Conservation (phyloP, 2,113 vertebrate species). For the Leptocoma aspasia region DNA sequence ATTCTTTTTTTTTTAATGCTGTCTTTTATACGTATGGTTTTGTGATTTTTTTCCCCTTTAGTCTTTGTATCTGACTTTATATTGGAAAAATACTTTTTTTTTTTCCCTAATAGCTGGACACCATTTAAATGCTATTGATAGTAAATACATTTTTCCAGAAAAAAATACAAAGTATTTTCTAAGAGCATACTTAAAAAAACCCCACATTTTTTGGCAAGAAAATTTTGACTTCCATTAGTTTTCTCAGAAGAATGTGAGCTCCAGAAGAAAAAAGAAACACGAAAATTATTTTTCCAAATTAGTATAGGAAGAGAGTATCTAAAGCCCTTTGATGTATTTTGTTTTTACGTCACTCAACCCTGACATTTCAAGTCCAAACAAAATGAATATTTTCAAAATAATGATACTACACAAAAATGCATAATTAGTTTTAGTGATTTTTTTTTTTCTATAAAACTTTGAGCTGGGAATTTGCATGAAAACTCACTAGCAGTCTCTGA, state of each 20-base stretch:
- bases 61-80: neutral
- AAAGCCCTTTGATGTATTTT: neutral
- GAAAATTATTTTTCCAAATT: neutral
- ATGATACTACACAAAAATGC: neutral
- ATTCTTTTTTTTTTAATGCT: neutral
- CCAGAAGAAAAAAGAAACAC: neutral
- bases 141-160: neutral
- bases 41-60: neutral
- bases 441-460: neutral
- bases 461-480: neutral
- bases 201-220: neutral
- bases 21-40: neutral
- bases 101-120: neutral
- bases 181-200: neutral
- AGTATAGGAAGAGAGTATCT: neutral
- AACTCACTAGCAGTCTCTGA: neutral
- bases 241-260: neutral
- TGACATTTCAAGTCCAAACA: neutral
- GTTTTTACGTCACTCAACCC: neutral
- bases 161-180: neutral
- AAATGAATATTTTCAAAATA: neutral
- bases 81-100: neutral
- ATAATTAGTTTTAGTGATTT: neutral
- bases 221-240: neutral
- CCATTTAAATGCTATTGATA: neutral